A percentile compares a stretch with the other conserved stretches of the same genome.
Evolutionary conservation across 1,140 invertebrate species (phyloP).

Genomic region (Drosophila dunni): DNA sequence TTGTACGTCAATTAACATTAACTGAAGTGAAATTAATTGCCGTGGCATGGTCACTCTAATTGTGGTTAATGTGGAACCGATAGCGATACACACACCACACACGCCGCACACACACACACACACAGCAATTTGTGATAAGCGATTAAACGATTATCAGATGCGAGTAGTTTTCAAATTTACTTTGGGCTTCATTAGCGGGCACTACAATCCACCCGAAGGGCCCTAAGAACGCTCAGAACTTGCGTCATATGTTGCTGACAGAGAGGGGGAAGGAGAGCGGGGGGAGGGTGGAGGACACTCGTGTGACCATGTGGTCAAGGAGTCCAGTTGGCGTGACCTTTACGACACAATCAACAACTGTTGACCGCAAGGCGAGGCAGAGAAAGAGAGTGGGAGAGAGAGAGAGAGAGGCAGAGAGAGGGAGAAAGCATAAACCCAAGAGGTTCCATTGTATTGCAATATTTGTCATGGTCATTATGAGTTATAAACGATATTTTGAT

Average conservation of each 20-base stretch:
- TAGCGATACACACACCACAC: slow-evolving; percentile 30
- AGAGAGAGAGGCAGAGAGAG: too few relatives aligned
- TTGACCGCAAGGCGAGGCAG: slow-evolving; percentile 37
- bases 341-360: slow-evolving; percentile 53
- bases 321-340: slow-evolving; percentile 41
- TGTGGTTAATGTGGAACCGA: slow-evolving; percentile 75
- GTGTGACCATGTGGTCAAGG: slow-evolving; percentile 31
- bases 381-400: not conserved
- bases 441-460: slow-evolving; percentile 59
- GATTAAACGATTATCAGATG: slow-evolving; percentile 71
- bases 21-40: slow-evolving; percentile 77
- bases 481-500: slow-evolving; percentile 83
- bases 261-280: not conserved
- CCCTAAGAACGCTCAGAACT: not conserved
- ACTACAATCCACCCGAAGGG: not conserved
- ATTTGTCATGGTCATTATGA: slow-evolving; percentile 82
- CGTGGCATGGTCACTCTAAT: slow-evolving; percentile 64
- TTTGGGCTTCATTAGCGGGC: slow-evolving; percentile 38
- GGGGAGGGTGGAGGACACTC: not conserved
- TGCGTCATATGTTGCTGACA: slow-evolving; percentile 26
- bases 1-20: slow-evolving; percentile 66
- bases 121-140: slow-evolving; percentile 65
- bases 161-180: slow-evolving; percentile 6
- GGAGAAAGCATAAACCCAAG: not conserved
- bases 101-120: slow-evolving; percentile 9